Conservation (phyloP, 2,113 vertebrate species). For the Craseonycteris thonglongyai region DNA sequence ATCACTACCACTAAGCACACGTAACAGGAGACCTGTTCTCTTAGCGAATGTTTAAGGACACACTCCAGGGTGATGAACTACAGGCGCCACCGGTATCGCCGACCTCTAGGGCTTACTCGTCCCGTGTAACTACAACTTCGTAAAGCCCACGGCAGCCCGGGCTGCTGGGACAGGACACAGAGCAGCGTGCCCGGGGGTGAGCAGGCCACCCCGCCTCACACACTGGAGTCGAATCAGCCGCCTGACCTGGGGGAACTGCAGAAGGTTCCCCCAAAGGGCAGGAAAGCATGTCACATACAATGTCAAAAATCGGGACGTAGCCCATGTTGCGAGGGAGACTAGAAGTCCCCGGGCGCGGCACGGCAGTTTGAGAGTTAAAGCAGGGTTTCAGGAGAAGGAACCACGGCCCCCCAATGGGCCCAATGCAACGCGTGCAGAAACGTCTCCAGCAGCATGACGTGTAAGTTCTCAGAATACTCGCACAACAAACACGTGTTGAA, state of each 20-base stretch:
- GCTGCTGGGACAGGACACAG: too few species aligned
- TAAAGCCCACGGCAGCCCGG: neutral
- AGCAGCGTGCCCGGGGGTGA: fast-evolving
- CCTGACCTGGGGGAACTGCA: neutral
- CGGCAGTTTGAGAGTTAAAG: neutral
- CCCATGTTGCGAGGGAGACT: neutral
- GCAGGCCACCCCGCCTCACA: too few species aligned
- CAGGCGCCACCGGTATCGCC: fast-evolving
- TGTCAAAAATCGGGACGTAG: neutral
- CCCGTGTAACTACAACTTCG: neutral
- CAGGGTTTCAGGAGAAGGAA: neutral
- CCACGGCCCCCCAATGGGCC: too few species aligned
- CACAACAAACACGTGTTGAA: neutral
- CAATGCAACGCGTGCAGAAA: neutral
- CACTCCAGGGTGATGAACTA: neutral
- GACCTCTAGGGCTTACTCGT: neutral
- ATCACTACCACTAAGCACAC: neutral
- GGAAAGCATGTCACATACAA: too few species aligned
- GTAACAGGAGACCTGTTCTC: neutral
- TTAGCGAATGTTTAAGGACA: neutral
- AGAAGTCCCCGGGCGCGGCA: too few species aligned
- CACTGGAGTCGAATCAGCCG: fast-evolving
- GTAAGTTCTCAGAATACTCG: neutral
- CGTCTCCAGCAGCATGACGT: neutral
- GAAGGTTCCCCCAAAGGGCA: neutral